Evolutionary conservation across 2,113 vertebrate genomes (phyloP).

Genomic region (Microtus ochrogaster): DNA sequence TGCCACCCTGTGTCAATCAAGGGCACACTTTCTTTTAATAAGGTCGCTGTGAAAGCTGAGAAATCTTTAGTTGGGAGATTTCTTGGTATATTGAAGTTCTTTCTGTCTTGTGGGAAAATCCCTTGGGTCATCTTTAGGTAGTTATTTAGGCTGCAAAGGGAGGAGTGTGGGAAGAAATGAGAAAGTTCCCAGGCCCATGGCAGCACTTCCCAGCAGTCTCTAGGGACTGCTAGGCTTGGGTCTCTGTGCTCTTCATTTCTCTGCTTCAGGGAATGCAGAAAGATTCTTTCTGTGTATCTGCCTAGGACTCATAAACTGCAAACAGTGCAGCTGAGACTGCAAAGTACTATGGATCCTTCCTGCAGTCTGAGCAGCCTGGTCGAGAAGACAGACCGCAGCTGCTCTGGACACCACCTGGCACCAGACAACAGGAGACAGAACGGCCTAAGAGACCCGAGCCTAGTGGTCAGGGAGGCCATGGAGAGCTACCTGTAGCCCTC

Average conservation of each 20-base stretch:
- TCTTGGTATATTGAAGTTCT: not conserved
- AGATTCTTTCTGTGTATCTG: not conserved
- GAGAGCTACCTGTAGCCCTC: not conserved
- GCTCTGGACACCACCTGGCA: not conserved
- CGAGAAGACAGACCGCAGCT: not conserved
- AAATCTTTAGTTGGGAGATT: constrained; percentile 9
- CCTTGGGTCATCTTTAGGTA: not conserved
- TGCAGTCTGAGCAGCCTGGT: not conserved
- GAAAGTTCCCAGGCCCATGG: not conserved
- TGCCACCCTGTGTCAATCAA: not conserved
- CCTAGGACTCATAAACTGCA: not conserved
- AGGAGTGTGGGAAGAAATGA: not conserved
- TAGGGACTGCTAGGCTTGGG: not conserved
- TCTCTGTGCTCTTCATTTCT: not conserved
- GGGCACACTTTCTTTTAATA: not conserved
- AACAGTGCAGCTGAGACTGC: not conserved
- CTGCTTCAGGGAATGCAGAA: not conserved
- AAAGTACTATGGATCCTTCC: not conserved
- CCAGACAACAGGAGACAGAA: not conserved
- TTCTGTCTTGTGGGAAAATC: constrained; percentile 24
- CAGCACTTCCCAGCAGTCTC: not conserved
- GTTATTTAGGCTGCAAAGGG: not conserved
- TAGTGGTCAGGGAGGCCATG: not conserved
- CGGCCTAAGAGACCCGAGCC: not conserved
- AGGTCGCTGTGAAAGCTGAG: constrained; percentile 13